phyloP scores from a whole-genome alignment of 2,888 invertebrate species.

The Chloromyia formosa region DNA sequence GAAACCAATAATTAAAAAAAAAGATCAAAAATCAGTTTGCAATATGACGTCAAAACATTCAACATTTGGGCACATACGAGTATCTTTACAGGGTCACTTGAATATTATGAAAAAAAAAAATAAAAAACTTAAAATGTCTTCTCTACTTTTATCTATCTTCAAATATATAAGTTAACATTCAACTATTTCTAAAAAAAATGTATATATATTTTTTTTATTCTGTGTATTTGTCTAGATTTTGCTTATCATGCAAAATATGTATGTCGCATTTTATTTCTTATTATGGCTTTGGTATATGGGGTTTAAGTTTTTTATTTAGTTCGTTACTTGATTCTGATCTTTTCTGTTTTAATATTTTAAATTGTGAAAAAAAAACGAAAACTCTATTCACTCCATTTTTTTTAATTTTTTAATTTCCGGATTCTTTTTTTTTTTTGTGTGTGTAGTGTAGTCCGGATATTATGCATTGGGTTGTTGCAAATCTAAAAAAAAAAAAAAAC shows the following conservation, averaged over 20 bases:
- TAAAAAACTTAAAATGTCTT: neutral
- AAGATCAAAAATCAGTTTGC: no score
- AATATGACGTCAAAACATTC: no score
- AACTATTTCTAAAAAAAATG: constrained; percentile 48
- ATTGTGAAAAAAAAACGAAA: neutral
- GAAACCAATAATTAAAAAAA: no score
- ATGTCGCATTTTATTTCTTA: constrained; percentile 42
- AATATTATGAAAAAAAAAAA: constrained; percentile 10
- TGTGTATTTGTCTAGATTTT: constrained; percentile 38
- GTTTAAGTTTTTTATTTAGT: constrained; percentile 33
- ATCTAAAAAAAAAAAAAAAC: no score
- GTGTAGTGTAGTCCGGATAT: no score
- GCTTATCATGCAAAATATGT: constrained; percentile 17
- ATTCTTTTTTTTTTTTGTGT: neutral
- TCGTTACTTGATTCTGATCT: neutral
- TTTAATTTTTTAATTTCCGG: neutral
- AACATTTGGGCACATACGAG: constrained; percentile 41
- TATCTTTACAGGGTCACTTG: constrained; percentile 31
- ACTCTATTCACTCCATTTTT: neutral
- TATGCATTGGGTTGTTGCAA: no score
- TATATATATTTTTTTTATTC: constrained; percentile 37
- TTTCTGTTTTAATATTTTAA: no score
- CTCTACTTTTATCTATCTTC: constrained; percentile 29
- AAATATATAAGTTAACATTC: constrained; percentile 39
- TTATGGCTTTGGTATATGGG: constrained; percentile 50